phyloP scores from a whole-genome alignment of 2,797 vertebrate species.

The Picus viridis region DNA sequence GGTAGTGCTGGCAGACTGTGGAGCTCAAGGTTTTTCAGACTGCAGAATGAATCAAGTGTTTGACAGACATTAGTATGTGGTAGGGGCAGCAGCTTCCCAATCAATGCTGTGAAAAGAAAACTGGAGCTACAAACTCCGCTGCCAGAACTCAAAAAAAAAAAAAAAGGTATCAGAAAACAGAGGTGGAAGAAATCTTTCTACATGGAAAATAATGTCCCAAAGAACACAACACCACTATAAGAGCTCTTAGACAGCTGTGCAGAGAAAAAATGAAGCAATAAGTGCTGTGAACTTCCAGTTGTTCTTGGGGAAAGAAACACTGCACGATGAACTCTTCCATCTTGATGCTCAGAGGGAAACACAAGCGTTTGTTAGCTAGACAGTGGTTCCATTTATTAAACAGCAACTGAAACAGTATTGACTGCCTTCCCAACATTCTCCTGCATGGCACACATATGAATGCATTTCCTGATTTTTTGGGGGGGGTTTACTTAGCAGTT shows the following conservation, averaged over 20 bases:
- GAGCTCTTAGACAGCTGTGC: not conserved
- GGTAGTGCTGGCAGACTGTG: not conserved
- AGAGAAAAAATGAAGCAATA: not conserved
- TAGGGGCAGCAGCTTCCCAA: slow-evolving; percentile 6
- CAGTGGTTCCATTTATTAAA: not conserved
- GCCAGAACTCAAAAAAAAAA: not conserved
- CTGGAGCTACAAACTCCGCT: not conserved
- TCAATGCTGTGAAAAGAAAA: slow-evolving; percentile 15
- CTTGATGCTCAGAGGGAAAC: not conserved
- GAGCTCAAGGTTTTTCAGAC: not conserved
- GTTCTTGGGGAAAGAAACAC: not conserved
- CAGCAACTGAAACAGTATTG: not conserved
- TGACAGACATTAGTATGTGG: slow-evolving; percentile 21
- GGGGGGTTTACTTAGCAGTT: not conserved
- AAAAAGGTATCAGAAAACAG: not conserved
- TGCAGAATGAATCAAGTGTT: slow-evolving; percentile 25
- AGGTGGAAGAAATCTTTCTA: not conserved
- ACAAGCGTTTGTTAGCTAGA: not conserved
- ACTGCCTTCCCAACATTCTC: not conserved
- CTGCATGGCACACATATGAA: not conserved
- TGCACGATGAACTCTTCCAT: not conserved
- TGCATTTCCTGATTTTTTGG: not conserved
- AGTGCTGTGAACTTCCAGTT: not conserved
- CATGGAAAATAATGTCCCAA: not conserved
- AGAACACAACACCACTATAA: not conserved